Base-by-base conservation (phyloP, 2,797 vertebrate species). In the Enteromius anoplus region DNA sequence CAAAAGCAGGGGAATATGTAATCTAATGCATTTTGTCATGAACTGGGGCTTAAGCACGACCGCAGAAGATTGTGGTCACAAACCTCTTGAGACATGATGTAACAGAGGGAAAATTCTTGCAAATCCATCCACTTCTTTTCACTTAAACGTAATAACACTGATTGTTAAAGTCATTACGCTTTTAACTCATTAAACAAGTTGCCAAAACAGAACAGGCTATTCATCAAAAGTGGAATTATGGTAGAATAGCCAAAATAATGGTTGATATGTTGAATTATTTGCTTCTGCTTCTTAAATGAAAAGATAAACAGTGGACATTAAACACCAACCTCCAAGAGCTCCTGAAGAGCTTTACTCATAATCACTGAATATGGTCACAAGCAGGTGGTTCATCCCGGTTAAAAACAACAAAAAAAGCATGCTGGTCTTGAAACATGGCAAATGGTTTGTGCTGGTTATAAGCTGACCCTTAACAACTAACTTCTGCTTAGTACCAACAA, bases 81-180 rank as follows among this genome's bases (percentile, higher is more conserved):
- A 86, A 58, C 37, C 37, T 70, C 40, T 69, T 76, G 53, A 78
- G 80, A 85, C 66, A 58, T 71, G 60, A 71, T 65, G 40, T 69
- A 86, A 83, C 21, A 60, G 62, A 79, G 42, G 34, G 29, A 66
- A 53, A 77, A 64, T 37, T 45, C 78, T 84, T 17, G 42, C 64
- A 65, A 80, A 71, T 83, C 75, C 62, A 58, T 75, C 40, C 26
- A 1, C 32, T 32, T 62, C 51, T 75, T 60, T 75, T 79, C 29
- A n/a, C 7, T 51, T 49, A 21, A 72, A 73, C 34, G 55, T 32
- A 55, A 72, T 32, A 73, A 47, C n/a, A 40, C 75, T 70, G 75
- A 73, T 58, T 53, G 58, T 73, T 81, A 53, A 75, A 73, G 58
- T 53, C 45, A 37, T 81, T 40, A 64, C 5, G 21, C 58, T 64